These are phyloP conservation scores for Corythornis leucogaster DNA, from an alignment of 2,797 vertebrate genomes.

Conservation along the genomic window DNA sequence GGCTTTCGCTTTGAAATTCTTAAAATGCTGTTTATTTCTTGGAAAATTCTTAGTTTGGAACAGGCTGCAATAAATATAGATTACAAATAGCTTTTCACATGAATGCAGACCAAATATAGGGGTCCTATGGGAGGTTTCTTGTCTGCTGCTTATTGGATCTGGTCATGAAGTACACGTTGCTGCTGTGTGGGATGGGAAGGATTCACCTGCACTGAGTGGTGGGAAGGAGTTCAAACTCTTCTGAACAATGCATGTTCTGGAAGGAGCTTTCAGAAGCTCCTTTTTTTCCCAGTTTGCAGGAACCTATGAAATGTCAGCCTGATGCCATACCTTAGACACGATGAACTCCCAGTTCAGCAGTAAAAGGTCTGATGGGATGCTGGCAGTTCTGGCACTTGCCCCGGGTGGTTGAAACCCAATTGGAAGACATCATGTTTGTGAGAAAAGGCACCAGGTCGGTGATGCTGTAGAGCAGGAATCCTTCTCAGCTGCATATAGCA, in stretches of 20 bases:
- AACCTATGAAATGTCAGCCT: background rate
- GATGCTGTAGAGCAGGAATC: background rate
- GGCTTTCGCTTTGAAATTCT: background rate
- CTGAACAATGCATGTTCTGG: background rate
- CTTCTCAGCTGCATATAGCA: background rate
- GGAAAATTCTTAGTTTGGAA: background rate
- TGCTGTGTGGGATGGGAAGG: background rate
- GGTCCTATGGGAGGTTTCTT: background rate
- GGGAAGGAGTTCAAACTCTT: background rate
- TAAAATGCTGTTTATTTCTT: background rate
- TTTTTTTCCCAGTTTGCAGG: background rate
- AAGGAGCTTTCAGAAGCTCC: background rate
- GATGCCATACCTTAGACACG: background rate
- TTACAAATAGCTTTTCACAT: background rate
- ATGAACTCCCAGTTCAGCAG: background rate
- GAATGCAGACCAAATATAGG: background rate
- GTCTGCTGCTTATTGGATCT: background rate
- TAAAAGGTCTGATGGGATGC: background rate
- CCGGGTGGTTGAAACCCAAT: background rate
- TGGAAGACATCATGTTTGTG: background rate
- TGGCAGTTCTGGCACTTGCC: background rate
- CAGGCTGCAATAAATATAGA: background rate
- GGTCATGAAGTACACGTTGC: background rate
- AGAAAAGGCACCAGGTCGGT: background rate
- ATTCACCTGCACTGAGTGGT: background rate